Base-by-base conservation (phyloP, 1,140 invertebrate species). In the Psix sp. region DNA sequence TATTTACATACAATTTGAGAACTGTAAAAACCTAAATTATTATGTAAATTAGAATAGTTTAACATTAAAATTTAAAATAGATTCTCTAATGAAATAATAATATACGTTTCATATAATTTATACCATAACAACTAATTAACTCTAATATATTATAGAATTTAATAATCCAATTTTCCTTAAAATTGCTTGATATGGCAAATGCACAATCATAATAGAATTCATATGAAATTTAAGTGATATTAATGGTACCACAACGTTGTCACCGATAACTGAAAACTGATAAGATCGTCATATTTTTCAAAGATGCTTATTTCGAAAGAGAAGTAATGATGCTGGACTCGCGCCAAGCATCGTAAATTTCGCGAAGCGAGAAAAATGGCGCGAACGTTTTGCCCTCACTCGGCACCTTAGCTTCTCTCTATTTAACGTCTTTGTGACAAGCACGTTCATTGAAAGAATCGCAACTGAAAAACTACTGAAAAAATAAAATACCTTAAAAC, bases 271-370 rank as follows among this genome's bases (percentile, higher is more conserved):
- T 57, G 78, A 54, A 70, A 77, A 79, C 77, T 80, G 83, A 84
- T 84, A 84, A 84, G 80, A 82, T 81, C 78, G 76, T 71, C 57
- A 76, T 81, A 81, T 83, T 79, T 83, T 79, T 80, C 76, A 39
- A 75, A 80, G 79, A 84, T 85, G 79, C 84, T 86, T 86, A 86
- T 84, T 84, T 83, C 79, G 80, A 83, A 84, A 77, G 74, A 78
- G 79, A 80, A 86, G 82, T 86, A 85, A 86, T 82, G 83, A 84
- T 77, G 80, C 83, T 86, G 85, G 85, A 84, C 76, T 77, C 71
- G 76, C 78, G 83, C 84, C 85, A 86, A 76, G 72, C 77, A 75
- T 78, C 82, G 82, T 86, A 86, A 84, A 85, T 86, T 84, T 83
- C 71, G 62, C 77, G 73, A 78, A 81, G 82, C 83, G 83, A 83